Base-by-base conservation (phyloP, 1,140 invertebrate species). In the Zeugodacus cucurbitae region DNA sequence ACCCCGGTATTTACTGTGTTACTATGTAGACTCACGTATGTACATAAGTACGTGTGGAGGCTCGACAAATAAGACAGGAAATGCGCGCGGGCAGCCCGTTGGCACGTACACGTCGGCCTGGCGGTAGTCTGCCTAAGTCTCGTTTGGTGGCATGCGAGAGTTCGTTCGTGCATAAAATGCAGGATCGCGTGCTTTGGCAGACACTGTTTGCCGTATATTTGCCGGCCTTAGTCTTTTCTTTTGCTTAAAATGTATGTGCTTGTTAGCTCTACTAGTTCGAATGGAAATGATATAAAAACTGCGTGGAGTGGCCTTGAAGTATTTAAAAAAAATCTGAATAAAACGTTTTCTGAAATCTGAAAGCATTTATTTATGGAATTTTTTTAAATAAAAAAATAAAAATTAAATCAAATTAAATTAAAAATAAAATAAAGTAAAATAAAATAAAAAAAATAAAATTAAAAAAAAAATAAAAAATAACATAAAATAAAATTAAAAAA, bases 51-150 rank as follows among this genome's bases (percentile, higher is more conserved):
- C 7, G 11, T 14, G 48, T 48, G 14, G 64, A 32, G 26, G 64
- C 32, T 48, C 41, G 41, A 48, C 74, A 82, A 82, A 82, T 82
- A 48, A 48, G 48, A 82, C 41, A 48, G 74, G 74, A 82, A 82
- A 82, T 48, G 74, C 44, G n/a, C 74, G 41, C 74, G 74, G 41
- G n/a, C 41, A 82, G 74, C n/a, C 22, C 74, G 74, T 48, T 44
- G 41, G 74, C 37, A 82, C 41, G 74, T 82, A 82, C 74, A 14
- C n/a, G 44, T n/a, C 37, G 41, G 10, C n/a, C 22, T 22, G 41
- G 11, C n/a, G 22, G 20, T 11, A 14, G 34, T 8, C 29, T 74
- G 32, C 48, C 17, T 54, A 54, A 54, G 48, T 54, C 20, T 11
- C 14, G 48, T 29, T n/a, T 37, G 34, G 32, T 3, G 64, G 64